Conservation (phyloP, 2,113 vertebrate genomes). For the Halichoerus grypus region DNA sequence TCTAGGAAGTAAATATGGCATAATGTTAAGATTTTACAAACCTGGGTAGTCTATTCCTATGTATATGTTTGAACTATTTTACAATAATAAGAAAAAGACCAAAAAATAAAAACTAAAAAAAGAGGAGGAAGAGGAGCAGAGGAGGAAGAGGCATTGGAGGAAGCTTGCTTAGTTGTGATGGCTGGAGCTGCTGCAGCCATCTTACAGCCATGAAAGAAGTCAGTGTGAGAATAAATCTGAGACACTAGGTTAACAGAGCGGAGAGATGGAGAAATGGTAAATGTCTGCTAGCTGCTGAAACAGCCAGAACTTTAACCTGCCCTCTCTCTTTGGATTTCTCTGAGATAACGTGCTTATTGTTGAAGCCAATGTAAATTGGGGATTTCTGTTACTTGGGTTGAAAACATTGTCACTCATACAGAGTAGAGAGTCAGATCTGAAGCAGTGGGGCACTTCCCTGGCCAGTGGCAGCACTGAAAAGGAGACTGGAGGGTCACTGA, state of each 20-base stretch:
- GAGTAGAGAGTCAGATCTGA: not conserved
- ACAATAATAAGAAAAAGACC: not conserved
- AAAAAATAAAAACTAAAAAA: not conserved
- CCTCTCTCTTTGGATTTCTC: not conserved
- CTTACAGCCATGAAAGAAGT: not conserved
- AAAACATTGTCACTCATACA: not conserved
- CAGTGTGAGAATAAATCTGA: not conserved
- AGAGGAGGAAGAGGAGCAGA: not conserved
- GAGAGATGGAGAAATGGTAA: not conserved
- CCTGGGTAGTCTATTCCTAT: not conserved
- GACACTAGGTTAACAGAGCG: not conserved
- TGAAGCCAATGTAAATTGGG: not conserved
- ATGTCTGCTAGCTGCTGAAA: not conserved
- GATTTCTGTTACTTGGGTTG: not conserved
- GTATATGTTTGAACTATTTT: not conserved
- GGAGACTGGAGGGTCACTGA: not conserved
- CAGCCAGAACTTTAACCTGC: not conserved
- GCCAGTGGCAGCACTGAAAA: not conserved
- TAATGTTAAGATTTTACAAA: slow-evolving; percentile 9
- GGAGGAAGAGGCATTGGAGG: not conserved
- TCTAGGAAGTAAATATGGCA: not conserved
- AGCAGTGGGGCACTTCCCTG: not conserved
- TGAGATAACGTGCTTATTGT: not conserved
- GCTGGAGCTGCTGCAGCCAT: not conserved
- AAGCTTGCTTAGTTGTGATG: not conserved